These are phyloP conservation scores for Colletes collaris DNA, from an alignment of 2,888 invertebrate genomes.

Conservation along the genomic window DNA sequence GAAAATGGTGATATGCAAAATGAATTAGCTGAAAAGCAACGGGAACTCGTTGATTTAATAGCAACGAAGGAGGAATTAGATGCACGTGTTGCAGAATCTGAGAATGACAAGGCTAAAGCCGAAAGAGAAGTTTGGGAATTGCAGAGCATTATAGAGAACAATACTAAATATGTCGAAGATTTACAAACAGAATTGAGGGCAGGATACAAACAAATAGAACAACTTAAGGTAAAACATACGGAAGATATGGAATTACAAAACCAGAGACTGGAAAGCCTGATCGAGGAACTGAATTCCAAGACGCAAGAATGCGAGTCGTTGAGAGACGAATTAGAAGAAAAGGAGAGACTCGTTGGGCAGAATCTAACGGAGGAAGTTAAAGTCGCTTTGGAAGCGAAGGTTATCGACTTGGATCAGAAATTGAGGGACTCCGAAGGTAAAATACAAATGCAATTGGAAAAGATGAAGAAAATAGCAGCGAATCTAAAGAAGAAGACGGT, in stretches of 20 bases:
- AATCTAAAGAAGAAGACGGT: constrained; percentile 89
- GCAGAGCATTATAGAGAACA: constrained; percentile 67
- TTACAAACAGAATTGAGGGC: constrained; percentile 76
- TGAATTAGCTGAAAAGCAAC: constrained; percentile 79
- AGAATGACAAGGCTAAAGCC: constrained; percentile 52
- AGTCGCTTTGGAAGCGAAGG: constrained; percentile 76
- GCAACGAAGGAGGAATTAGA: constrained; percentile 80
- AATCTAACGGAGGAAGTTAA: constrained; percentile 77
- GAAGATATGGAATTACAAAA: constrained; percentile 82
- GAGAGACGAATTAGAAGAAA: constrained; percentile 80
- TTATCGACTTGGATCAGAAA: constrained; percentile 82
- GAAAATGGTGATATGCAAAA: constrained; percentile 53
- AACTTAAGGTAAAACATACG: constrained; percentile 79
- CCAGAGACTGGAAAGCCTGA: constrained; percentile 81
- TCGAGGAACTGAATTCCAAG: constrained; percentile 82
- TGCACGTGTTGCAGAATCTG: constrained; percentile 76
- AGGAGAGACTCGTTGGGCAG: constrained; percentile 79
- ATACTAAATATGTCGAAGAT: constrained; percentile 65
- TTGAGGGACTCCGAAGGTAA: constrained; percentile 85
- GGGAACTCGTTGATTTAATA: constrained; percentile 79
- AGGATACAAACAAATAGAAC: constrained; percentile 84
- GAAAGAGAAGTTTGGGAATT: constrained; percentile 67
- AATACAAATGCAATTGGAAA: constrained; percentile 89
- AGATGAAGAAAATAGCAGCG: constrained; percentile 91
- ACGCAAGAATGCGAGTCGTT: constrained; percentile 80